Percentiles rank a stretch among this genome's conserved stretches.
These are phyloP conservation scores for Oligia strigilis DNA, from an alignment of 2,888 invertebrate species.

Conservation along the genomic window DNA sequence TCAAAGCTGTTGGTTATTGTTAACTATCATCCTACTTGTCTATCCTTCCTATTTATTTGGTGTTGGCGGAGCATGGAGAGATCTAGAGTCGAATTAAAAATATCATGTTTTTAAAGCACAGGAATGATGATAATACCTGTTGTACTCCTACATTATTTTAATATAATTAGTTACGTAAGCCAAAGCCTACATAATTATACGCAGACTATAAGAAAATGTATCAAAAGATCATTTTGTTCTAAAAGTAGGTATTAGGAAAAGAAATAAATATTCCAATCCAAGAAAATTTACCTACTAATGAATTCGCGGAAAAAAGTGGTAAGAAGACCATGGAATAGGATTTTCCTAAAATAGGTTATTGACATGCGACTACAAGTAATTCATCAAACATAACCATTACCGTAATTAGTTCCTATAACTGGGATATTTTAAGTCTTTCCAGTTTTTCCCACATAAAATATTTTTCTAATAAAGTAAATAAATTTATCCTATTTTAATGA, in stretches of 20 bases:
- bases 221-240: background rate
- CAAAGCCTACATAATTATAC: background rate
- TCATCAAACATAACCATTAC: background rate
- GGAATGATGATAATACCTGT: background rate
- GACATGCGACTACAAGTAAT: background rate
- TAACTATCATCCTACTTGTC: background rate
- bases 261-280: background rate
- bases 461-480: background rate
- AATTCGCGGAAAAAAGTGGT: constrained; percentile 9
- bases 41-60: background rate
- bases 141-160: background rate
- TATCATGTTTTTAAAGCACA: background rate
- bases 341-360: constrained; percentile 6
- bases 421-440: too few relatives aligned
- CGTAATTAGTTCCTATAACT: constrained; percentile 15
- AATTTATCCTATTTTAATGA: constrained; percentile 9
- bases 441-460: background rate
- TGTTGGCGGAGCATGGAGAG: too few relatives aligned
- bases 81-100: background rate
- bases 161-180: background rate
- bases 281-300: constrained; percentile 22
- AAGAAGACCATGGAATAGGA: background rate
- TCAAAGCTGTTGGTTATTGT: constrained; percentile 18
- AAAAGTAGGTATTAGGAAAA: background rate
- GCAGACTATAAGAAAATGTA: background rate